phyloP scores from a whole-genome alignment of 1,140 invertebrate species.

The Eumeta japonica region DNA sequence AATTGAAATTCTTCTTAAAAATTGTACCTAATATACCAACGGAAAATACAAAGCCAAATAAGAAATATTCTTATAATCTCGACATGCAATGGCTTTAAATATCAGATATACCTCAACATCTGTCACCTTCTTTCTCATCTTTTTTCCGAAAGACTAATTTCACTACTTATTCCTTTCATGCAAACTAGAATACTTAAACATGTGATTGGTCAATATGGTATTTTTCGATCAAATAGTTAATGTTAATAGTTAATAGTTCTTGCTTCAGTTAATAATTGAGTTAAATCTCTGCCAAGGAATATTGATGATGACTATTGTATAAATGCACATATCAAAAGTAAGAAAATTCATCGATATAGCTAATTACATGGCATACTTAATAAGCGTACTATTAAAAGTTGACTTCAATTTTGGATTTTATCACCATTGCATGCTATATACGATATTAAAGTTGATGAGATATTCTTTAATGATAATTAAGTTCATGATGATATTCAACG shows the following conservation, averaged over 20 bases:
- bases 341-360: conserved; percentile 15
- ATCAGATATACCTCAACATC: conserved; percentile 10
- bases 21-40: conserved; percentile 7
- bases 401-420: conserved; percentile 10
- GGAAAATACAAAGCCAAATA: conserved; percentile 15
- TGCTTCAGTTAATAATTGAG: conserved; percentile 11
- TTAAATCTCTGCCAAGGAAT: conserved; percentile 12
- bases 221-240: conserved; percentile 15
- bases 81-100: conserved; percentile 16
- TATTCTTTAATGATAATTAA: conserved; percentile 7
- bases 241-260: too few species aligned
- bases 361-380: conserved; percentile 12
- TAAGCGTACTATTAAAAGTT: conserved; percentile 12
- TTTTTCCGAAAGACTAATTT: conserved; percentile 18
- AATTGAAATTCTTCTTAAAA: conserved; percentile 11
- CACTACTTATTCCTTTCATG: too few species aligned
- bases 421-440: conserved; percentile 11
- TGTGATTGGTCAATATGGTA: too few species aligned
- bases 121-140: conserved; percentile 14
- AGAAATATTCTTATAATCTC: conserved; percentile 12
- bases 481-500: neutral
- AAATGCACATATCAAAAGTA: conserved; percentile 12
- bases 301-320: conserved; percentile 12
- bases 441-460: conserved; percentile 4
- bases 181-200: conserved; percentile 12